Evolutionary conservation across 2,797 vertebrate genomes (phyloP), one percentile per base, ranked within the genome.

Genomic region (Myioborus miniatus): DNA sequence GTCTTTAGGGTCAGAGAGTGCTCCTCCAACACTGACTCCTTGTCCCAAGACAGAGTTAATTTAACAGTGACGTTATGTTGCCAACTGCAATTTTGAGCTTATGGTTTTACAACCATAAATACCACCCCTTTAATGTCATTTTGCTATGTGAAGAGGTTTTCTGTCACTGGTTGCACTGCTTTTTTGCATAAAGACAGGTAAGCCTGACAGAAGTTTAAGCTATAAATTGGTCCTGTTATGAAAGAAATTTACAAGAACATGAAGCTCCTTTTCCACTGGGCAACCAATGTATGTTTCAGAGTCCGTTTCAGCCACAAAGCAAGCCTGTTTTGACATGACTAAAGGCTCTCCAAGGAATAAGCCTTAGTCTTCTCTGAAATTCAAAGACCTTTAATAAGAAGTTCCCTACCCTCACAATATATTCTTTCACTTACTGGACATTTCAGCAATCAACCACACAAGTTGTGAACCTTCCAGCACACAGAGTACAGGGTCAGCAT

Each of bases 371-470:
- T 92, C 83, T 88, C 85, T 44, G 90, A 94, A 93, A 93, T 89
- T 62, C 90, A 94, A 44, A 87, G 72, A 89, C 67, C 56, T 93
- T 90, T 89, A 96, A 87, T 95, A 96, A 94, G 71, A 94, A 93
- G 41, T 74, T 94, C 80, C 44, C 59, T 88, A 63, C 24, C 27
- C 49, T 91, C 82, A 96, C 75, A 94, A 92, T 95, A 62, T 79
- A 96, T 93, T 96, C 94, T 95, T 96, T 96, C 93, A 94, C 80
- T 96, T 90, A 94, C 89, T 87, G 88, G 80, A 87, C 56, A 32
- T 95, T 90, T 91, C 80, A 93, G 75, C 50, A 79, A 91, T 77
- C 77, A 95, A 83, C 93, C 93, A 93, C 91, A 80, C 70, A 89
- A 95, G 70, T 46, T 12, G 1, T 87, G 91, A 94, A 94, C 83